A percentile compares a stretch with the other conserved stretches of the same genome.
phyloP scores from a whole-genome alignment of 2,797 vertebrate species.

The Characodon lateralis region DNA sequence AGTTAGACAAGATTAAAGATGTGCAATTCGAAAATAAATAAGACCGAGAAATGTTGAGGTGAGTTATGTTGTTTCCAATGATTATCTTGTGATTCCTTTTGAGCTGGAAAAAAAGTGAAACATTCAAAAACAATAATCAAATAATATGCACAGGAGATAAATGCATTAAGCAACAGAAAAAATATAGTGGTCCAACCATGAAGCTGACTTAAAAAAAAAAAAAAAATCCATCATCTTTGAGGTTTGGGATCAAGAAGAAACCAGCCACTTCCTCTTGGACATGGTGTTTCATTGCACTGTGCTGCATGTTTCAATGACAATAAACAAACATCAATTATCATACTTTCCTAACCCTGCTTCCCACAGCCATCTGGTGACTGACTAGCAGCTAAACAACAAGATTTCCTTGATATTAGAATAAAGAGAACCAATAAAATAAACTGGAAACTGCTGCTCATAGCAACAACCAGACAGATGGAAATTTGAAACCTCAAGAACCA shows the following conservation, averaged over 20 bases:
- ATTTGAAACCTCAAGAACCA: constrained; percentile 2
- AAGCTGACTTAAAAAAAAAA: neutral
- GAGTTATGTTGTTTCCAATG: neutral
- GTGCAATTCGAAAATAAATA: neutral
- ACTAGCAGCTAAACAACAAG: constrained; percentile 18
- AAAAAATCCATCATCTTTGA: constrained; percentile 50
- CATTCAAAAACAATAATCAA: constrained; percentile 5
- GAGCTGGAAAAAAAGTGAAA: neutral
- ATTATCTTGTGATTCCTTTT: constrained; percentile 2
- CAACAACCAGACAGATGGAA: neutral
- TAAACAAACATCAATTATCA: constrained; percentile 78
- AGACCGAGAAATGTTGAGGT: neutral
- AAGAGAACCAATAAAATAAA: constrained; percentile 15
- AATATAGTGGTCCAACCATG: constrained; percentile 4
- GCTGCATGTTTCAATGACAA: constrained; percentile 69
- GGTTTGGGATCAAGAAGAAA: constrained; percentile 69
- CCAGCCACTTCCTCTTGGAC: constrained; percentile 49
- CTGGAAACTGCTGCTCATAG: constrained; percentile 14
- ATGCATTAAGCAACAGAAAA: constrained; percentile 16
- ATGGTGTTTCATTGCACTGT: constrained; percentile 44
- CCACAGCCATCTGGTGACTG: constrained; percentile 42
- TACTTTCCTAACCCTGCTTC: constrained; percentile 65
- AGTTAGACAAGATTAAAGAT: neutral
- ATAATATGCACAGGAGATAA: neutral
- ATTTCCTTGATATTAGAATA: constrained; percentile 26